phyloP scores from a whole-genome alignment of 2,888 invertebrate genomes.

The Empis livida region DNA sequence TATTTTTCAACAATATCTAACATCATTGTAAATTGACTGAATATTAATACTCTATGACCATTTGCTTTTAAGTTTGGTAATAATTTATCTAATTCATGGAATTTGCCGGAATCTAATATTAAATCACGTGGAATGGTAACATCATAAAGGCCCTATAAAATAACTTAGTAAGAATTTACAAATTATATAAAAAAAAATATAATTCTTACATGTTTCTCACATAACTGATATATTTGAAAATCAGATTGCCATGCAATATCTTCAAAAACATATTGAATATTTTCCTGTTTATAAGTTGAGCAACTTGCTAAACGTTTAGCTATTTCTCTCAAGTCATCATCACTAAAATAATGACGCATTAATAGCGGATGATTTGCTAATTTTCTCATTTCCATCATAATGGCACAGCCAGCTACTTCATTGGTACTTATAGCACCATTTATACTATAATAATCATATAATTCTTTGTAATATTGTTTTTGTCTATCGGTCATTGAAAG shows the following conservation, averaged over 20 bases:
- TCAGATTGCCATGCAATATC: slow-evolving; percentile 82
- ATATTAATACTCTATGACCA: slow-evolving; percentile 76
- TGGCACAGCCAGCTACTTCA: slow-evolving; percentile 54
- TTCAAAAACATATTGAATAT: slow-evolving; percentile 67
- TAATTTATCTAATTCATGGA: slow-evolving; percentile 61
- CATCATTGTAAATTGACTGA: slow-evolving; percentile 95
- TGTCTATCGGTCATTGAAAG: slow-evolving; percentile 62
- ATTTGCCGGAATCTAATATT: slow-evolving; percentile 79
- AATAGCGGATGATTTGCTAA: slow-evolving; percentile 88
- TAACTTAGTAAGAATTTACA: slow-evolving; percentile 2
- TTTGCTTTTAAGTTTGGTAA: slow-evolving; percentile 58
- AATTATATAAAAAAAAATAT: slow-evolving; percentile 1
- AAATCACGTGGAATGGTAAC: slow-evolving; percentile 52
- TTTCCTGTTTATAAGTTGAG: slow-evolving; percentile 59
- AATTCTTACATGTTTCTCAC: slow-evolving; percentile 44
- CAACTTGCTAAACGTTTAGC: slow-evolving; percentile 55
- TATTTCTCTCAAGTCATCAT: slow-evolving; percentile 49
- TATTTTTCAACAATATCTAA: slow-evolving; percentile 86
- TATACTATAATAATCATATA: slow-evolving; percentile 55
- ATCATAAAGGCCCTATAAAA: slow-evolving; percentile 45
- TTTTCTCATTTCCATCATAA: slow-evolving; percentile 90
- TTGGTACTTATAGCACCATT: slow-evolving; percentile 44
- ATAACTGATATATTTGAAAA: slow-evolving; percentile 76
- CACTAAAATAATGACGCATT: slow-evolving; percentile 58
- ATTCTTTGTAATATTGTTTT: slow-evolving; percentile 55